Evolutionary conservation across 2,113 vertebrate genomes (phyloP).

Genomic region (Murina feae): DNA sequence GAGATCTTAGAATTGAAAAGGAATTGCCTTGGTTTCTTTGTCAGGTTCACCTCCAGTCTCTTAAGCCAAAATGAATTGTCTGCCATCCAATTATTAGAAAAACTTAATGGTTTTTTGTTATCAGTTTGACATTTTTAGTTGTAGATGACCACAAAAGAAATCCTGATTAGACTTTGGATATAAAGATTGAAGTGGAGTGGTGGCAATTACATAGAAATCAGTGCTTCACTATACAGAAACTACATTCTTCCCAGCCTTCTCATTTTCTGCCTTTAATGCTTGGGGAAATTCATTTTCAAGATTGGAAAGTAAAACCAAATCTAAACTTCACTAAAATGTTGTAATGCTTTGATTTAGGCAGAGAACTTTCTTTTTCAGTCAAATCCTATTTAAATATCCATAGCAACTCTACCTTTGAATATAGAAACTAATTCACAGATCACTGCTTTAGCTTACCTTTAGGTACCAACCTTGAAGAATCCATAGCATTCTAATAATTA

Average conservation of each 20-base stretch:
- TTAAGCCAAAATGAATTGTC: background rate
- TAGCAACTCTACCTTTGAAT: slow-evolving; percentile 61
- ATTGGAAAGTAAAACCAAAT: slow-evolving; percentile 56
- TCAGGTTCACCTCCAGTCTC: background rate
- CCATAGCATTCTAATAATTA: slow-evolving; percentile 21
- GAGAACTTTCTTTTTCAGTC: slow-evolving; percentile 39
- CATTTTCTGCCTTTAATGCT: background rate
- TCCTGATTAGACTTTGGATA: slow-evolving; percentile 3
- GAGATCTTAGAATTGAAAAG: background rate
- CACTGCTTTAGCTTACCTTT: background rate
- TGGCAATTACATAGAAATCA: background rate
- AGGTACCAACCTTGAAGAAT: slow-evolving; percentile 16
- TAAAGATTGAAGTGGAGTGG: background rate
- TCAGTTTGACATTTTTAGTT: background rate
- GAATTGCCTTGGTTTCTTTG: background rate
- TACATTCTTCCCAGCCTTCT: background rate
- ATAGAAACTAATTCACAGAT: slow-evolving; percentile 41
- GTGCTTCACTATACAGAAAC: background rate
- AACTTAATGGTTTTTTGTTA: background rate
- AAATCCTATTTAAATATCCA: slow-evolving; percentile 61
- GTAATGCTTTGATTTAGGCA: slow-evolving; percentile 37
- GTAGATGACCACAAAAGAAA: slow-evolving; percentile 34
- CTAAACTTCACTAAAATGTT: slow-evolving; percentile 44
- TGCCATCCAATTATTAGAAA: background rate
- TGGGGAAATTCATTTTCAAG: slow-evolving; percentile 23